These are phyloP conservation scores for Charadrius vociferus DNA, from an alignment of 2,113 vertebrate species.

Conservation along the genomic window DNA sequence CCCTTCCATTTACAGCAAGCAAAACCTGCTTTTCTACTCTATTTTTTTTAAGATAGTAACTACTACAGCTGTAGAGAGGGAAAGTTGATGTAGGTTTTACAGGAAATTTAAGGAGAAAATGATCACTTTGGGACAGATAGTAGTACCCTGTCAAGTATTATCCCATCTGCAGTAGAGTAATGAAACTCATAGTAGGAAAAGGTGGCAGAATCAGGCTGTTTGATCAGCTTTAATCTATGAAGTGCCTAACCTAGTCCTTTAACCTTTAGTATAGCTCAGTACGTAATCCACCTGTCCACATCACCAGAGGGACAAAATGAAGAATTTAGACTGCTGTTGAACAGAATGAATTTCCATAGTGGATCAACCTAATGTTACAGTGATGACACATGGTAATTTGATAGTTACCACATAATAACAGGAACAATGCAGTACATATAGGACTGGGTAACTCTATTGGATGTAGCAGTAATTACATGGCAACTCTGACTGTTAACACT, in stretches of 20 bases:
- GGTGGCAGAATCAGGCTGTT: conserved; percentile 31
- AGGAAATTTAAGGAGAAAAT: conserved; percentile 63
- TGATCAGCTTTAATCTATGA: conserved; percentile 42
- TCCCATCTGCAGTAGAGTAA: conserved; percentile 25
- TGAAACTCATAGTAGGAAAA: conserved; percentile 36
- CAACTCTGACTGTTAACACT: conserved; percentile 54
- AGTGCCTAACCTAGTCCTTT: conserved; percentile 43
- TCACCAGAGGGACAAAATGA: conserved; percentile 32
- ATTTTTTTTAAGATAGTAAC: conserved; percentile 11
- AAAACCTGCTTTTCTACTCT: conserved; percentile 47
- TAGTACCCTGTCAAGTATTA: conserved; percentile 49
- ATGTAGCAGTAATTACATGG: conserved; percentile 4
- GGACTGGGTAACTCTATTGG: conserved; percentile 29
- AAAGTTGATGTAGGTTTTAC: conserved; percentile 40
- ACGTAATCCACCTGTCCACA: conserved; percentile 33
- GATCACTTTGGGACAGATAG: conserved; percentile 54
- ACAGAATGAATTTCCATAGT: conserved; percentile 51
- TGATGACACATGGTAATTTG: conserved; percentile 65
- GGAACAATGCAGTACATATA: conserved; percentile 20
- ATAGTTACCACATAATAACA: conserved; percentile 53
- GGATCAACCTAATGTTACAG: conserved; percentile 58
- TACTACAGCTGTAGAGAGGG: conserved; percentile 1
- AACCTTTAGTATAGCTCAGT: conserved; percentile 32
- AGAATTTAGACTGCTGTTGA: conserved; percentile 51
- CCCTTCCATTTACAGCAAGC: background rate